Evolutionary conservation across 2,888 invertebrate genomes (phyloP), one percentile per base, ranked within the genome.

Genomic region (Pycnomerus fuliginosus): DNA sequence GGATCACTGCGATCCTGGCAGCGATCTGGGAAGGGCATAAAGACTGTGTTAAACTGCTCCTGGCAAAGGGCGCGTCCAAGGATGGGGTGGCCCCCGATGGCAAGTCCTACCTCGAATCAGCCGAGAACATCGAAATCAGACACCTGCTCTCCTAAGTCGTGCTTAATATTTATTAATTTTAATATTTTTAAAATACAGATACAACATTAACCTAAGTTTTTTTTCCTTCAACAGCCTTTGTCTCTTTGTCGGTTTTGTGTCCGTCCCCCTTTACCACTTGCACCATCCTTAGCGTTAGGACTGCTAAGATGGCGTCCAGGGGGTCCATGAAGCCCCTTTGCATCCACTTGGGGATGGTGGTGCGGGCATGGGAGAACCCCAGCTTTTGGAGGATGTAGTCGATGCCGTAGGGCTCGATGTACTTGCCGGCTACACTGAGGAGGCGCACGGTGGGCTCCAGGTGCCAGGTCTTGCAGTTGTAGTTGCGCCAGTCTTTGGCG

Each of bases 331-430:
- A 90, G 8, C 98, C 98, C 39, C 99, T 80, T 74, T 99, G 99
- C 77, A 98, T 83, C 95, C 98, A 99, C 75, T 99, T 99, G 43
- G 99, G 99, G 68, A 99, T 99, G 41, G 99, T 99, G 55, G 92
- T 94, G 53, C 97, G 82, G 7, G 98, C 97, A 75, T 99, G 98
- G 45, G 91, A 87, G 73, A 99, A 98, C 29, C 97, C 97, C 25
- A 99, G 78, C 74, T 97, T 96, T 75, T 97, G 95, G 34, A 99
- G 80, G 65, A 99, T 96, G 73, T 95, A 97, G 76, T 99, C 98
- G 48, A 98, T 93, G 35, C 97, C 97, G 67, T 97, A 97, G 1
- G 98, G 97, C 72, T 98, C 97, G 63, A 98, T 95, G 61, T 93
- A 90, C 72, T 94, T 94, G 31, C 96, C 96, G 17, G 69, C 64